These are phyloP conservation scores for Nycteola revayana DNA, from an alignment of 2,888 invertebrate species.

Conservation along the genomic window DNA sequence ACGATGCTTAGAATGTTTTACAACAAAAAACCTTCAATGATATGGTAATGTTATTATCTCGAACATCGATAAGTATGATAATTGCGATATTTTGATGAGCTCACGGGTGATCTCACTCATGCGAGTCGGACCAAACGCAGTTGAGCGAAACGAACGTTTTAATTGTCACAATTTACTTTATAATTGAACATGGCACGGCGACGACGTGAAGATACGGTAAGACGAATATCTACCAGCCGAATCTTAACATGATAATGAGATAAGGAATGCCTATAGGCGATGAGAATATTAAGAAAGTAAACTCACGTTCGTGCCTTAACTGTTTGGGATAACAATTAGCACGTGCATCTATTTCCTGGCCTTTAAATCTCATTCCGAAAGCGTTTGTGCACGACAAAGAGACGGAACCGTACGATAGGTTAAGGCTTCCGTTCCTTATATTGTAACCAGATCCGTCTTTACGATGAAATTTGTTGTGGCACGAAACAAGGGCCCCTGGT, in stretches of 20 bases:
- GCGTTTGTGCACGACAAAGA: constrained; percentile 42
- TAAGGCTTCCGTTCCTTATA: constrained; percentile 57
- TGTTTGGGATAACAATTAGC: constrained; percentile 57
- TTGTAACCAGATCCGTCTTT: no score
- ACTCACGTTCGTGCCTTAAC: constrained; percentile 35
- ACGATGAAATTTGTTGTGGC: no score
- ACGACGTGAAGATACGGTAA: constrained; percentile 3
- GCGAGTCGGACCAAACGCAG: constrained; percentile 28
- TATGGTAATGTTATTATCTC: constrained; percentile 22
- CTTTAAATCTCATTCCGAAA: constrained; percentile 50
- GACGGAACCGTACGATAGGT: constrained; percentile 30
- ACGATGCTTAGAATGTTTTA: constrained; percentile 2
- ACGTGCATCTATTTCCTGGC: constrained; percentile 56
- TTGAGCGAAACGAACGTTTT: constrained; percentile 49
- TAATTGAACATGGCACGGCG: constrained; percentile 40
- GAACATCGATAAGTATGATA: constrained; percentile 27
- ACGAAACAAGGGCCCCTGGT: no score
- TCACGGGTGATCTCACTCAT: constrained; percentile 72
- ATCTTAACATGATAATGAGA: constrained; percentile 32
- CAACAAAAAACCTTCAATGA: constrained; percentile 8
- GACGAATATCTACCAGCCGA: not conserved
- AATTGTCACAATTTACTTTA: constrained; percentile 57
- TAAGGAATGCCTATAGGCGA: constrained; percentile 39
- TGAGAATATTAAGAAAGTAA: constrained; percentile 40
- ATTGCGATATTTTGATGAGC: constrained; percentile 54